Evolutionary conservation across 1,140 invertebrate genomes (phyloP).

Genomic region (Myzus persicae): DNA sequence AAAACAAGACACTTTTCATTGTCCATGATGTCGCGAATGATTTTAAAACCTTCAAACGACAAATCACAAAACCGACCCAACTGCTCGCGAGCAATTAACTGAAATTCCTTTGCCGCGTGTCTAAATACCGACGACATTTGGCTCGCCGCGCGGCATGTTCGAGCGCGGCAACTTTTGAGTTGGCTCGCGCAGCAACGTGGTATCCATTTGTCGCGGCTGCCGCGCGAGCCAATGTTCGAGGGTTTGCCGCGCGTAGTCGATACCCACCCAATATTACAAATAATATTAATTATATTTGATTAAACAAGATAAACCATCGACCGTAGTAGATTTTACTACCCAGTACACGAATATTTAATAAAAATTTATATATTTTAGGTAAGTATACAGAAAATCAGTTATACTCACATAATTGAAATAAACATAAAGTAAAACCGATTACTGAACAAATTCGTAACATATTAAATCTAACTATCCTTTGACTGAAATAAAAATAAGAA

Average conservation of each 20-base stretch:
- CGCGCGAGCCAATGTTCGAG: constrained; percentile 9
- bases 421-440: too few species aligned
- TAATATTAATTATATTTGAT: too few species aligned
- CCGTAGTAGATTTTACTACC: too few species aligned
- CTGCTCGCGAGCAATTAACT: constrained; percentile 39
- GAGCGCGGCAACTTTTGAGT: background rate
- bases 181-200: background rate
- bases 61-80: background rate
- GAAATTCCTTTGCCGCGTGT: background rate
- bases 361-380: too few species aligned
- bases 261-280: too few species aligned
- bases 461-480: too few species aligned
- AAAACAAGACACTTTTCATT: constrained; percentile 35
- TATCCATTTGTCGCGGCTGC: constrained; percentile 22
- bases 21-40: background rate
- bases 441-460: too few species aligned
- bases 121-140: background rate
- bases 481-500: too few species aligned
- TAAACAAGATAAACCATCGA: too few species aligned
- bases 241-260: background rate
- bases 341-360: too few species aligned
- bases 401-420: too few species aligned
- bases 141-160: constrained; percentile 15
- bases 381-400: too few species aligned
- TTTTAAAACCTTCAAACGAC: background rate